A percentile compares a stretch with the other conserved stretches of the same genome.
phyloP scores from a whole-genome alignment of 2,888 invertebrate genomes.

The Lasioglossum figueresi region DNA sequence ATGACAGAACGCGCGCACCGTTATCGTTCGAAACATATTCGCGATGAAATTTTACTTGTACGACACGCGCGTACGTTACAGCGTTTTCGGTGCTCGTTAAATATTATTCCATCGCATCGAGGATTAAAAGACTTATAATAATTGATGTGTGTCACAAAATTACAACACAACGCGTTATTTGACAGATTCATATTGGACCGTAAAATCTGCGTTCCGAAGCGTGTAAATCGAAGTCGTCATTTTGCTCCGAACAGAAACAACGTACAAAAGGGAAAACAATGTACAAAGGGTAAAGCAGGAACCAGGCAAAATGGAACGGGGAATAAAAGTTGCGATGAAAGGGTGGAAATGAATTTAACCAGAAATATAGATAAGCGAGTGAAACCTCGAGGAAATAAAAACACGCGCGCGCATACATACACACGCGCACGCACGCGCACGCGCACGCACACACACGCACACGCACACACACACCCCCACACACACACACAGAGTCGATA shows the following conservation, averaged over 20 bases:
- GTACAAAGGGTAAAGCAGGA: not conserved
- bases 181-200: too few species aligned
- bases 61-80: not conserved
- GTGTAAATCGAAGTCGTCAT: not conserved
- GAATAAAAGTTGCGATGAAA: not conserved
- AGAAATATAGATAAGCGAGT: not conserved
- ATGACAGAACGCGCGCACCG: not conserved
- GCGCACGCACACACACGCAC: too few species aligned
- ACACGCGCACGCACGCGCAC: too few species aligned
- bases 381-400: not conserved
- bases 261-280: not conserved
- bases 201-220: too few species aligned
- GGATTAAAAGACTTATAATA: not conserved
- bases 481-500: not conserved
- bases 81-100: not conserved
- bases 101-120: not conserved
- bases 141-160: not conserved
- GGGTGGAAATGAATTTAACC: not conserved
- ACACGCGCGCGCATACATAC: too few species aligned
- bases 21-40: not conserved
- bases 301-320: not conserved
- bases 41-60: not conserved
- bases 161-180: not conserved
- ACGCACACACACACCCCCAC: too few species aligned
- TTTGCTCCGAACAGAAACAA: not conserved